Evolutionary conservation across 2,113 vertebrate genomes (phyloP).

Genomic region (Rynchops niger): DNA sequence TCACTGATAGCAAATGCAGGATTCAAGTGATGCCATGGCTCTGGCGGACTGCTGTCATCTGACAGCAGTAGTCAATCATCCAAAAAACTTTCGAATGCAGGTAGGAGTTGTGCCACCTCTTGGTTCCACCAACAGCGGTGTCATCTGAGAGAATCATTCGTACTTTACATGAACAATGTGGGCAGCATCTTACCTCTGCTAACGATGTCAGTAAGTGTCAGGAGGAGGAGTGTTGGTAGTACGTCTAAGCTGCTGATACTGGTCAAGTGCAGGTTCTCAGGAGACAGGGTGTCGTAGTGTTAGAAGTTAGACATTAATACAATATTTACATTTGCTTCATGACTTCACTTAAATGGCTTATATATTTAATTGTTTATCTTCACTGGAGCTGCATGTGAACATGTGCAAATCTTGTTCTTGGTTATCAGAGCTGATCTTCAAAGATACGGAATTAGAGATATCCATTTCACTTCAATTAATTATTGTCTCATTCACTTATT

Average conservation of each 20-base stretch:
- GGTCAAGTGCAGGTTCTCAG: background rate
- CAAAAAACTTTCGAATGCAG: background rate
- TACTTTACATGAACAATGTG: background rate
- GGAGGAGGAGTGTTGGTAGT: background rate
- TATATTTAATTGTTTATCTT: background rate
- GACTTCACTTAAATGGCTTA: background rate
- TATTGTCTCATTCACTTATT: background rate
- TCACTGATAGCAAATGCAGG: background rate
- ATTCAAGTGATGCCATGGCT: background rate
- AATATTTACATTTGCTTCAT: background rate
- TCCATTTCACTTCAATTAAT: background rate
- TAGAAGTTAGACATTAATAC: background rate
- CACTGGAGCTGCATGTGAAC: background rate
- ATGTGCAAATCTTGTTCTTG: background rate
- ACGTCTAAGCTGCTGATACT: accelerated
- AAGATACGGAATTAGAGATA: background rate
- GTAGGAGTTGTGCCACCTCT: background rate
- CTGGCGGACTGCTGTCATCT: background rate
- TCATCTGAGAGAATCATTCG: background rate
- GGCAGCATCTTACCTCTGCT: background rate
- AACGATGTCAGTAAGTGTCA: background rate
- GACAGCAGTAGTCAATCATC: background rate
- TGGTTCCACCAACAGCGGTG: background rate
- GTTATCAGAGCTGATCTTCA: background rate
- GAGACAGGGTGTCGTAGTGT: background rate